Percentiles rank a stretch among this genome's conserved stretches.
These are phyloP conservation scores for Myoxocephalus aenaeus DNA, from an alignment of 2,797 vertebrate species.

Conservation along the genomic window DNA sequence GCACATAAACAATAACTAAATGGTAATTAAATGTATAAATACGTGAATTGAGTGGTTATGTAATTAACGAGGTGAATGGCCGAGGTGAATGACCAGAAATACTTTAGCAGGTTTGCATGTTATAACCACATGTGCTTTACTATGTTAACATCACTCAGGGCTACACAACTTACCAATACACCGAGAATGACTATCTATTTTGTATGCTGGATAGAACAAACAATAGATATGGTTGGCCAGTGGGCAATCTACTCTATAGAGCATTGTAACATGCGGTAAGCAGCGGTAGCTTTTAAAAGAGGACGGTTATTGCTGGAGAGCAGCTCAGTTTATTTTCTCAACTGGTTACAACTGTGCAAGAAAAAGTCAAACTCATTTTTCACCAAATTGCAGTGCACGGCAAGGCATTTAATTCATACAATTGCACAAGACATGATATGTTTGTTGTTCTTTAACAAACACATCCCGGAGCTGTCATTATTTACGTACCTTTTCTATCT, in stretches of 20 bases:
- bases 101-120: too few species aligned
- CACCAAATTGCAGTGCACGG: too few species aligned
- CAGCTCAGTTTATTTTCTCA: not conserved
- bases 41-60: too few species aligned
- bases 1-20: too few species aligned
- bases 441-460: not conserved
- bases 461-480: not conserved
- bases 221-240: not conserved
- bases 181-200: not conserved
- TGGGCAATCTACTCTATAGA: too few species aligned
- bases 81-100: too few species aligned
- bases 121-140: not conserved
- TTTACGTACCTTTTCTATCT: not conserved
- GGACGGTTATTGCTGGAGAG: not conserved
- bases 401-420: not conserved
- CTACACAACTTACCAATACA: not conserved
- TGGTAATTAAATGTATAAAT: too few species aligned
- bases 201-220: not conserved
- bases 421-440: not conserved
- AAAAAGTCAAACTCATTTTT: not conserved
- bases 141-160: not conserved
- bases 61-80: too few species aligned
- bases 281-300: not conserved
- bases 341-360: not conserved
- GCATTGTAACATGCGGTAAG: too few species aligned